Base-by-base conservation (phyloP, 2,797 vertebrate species). In the Luscinia megarhynchos region DNA sequence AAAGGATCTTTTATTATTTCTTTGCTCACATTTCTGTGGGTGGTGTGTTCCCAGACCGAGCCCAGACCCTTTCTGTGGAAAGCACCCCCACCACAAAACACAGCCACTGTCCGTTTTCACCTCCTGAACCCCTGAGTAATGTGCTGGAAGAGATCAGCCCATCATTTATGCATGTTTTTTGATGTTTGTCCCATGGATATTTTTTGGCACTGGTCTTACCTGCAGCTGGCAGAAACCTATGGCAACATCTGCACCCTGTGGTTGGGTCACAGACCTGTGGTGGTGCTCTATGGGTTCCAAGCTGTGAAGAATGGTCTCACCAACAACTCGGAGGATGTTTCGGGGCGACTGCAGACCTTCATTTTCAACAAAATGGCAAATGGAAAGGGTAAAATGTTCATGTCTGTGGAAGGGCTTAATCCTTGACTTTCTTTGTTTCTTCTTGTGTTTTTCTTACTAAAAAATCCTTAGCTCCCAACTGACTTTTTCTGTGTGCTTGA, bases 221-320 rank as follows among this genome's bases (percentile, higher is more conserved):
- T 83, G 53, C 82, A 95, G 94, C 48, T 95, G 64, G 91, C 92
- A 89, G 38, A 87, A 66, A 40, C 12, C 16, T 91, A 91, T 38
- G 94, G 94, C 68, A 93, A 93, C 57, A 74, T 95, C 68, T 89
- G 75, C 36, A 91, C 90, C 3, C 3, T 95, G 64, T 96, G 93
- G 95, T 0, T 95, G 53, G 90, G 87, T 48, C 75, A 87, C 73
- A 92, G 7, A 48, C 87, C 82, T 18, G 0, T 85, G 5, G 34
- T 94, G 64, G 74, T 85, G 34, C 90, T 94, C 32, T 43, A 94
- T 41, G 95, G 95, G 43, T 94, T 93, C 92, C 69, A 74, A 21
- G 64, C 94, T 0, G 72, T 89, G 87, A 96, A 95, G 53, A 72
- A 73, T 0, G 85, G 84, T 26, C 87, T 95, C 67, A 87, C 82